Percentiles rank a stretch among this genome's conserved stretches.
These are phyloP conservation scores for Callipepla californica DNA, from an alignment of 2,113 vertebrate genomes.

Conservation along the genomic window DNA sequence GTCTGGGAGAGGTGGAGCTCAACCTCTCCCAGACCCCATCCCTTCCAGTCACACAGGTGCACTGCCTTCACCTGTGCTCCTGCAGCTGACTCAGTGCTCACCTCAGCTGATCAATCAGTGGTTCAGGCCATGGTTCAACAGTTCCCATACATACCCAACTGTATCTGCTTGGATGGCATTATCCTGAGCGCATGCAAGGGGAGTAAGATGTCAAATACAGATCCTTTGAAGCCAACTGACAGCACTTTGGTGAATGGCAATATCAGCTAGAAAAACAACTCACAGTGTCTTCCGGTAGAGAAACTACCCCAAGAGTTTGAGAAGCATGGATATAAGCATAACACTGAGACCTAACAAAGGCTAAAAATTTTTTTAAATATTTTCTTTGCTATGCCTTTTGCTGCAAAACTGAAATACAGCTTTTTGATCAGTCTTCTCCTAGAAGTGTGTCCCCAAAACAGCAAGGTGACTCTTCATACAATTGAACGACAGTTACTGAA, in stretches of 20 bases:
- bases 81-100: too few species aligned
- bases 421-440: background rate
- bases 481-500: background rate
- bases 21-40: too few species aligned
- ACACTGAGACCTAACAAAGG: background rate
- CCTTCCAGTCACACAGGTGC: too few species aligned
- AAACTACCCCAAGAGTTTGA: background rate
- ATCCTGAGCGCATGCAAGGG: background rate
- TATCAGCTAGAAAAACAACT: fast-evolving
- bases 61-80: too few species aligned
- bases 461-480: background rate
- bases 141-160: background rate
- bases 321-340: background rate
- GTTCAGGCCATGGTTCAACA: too few species aligned
- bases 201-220: fast-evolving
- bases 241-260: background rate
- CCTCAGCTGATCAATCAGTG: too few species aligned
- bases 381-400: background rate
- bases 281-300: background rate
- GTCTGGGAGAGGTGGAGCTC: too few species aligned
- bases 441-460: background rate
- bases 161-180: background rate
- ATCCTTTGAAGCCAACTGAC: background rate
- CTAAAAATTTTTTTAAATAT: background rate
- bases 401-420: background rate